Evolutionary conservation across 2,113 vertebrate species (phyloP), one percentile per base, ranked within the genome.

Genomic region (Melospiza georgiana): DNA sequence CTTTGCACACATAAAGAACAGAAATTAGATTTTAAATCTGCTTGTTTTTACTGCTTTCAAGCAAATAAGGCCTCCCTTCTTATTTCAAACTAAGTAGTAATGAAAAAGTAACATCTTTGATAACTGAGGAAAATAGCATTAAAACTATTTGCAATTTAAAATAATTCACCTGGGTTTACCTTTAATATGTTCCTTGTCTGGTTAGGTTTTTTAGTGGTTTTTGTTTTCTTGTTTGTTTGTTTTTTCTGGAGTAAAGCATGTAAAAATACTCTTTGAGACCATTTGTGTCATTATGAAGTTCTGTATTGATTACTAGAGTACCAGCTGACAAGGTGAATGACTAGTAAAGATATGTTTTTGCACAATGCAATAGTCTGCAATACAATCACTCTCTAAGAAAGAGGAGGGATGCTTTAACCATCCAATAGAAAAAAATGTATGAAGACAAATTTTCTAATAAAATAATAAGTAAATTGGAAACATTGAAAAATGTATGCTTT

Each of bases 381-480:
- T 51, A 48, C 8, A 14, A 43, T 52, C 0, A 0, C 4, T 76
- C 28, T 54, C 11, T 33, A 48, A 78, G 12, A 4, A 48, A 30
- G 9, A 65, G 19, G 6, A 80, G 33, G 3, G 2, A 1, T 75
- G 25, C 5, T 54, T 67, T 62, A 57, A 75, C 41, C 28, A 52
- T 58, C 20, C 13, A 46, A 31, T 2, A 46, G 61, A 78, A 85
- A 46, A 46, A 3, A 41, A 65, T n/a, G 11, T 35, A 54, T 46
- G 25, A 68, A 67, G 35, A 37, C 41, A 68, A 82, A 20, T 54
- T 35, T 58, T 11, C 5, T 6, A 80, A 65, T 35, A 51, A 72
- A 68, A 59, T 61, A 43, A 33, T 46, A 58, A 65, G 5, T 11
- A 55, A 59, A 51, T 17, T 41, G 17, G 25, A 89, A 80, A 2